Percentiles rank a stretch among this genome's conserved stretches.
Evolutionary conservation across 1,140 invertebrate genomes (phyloP).

Genomic region (Megalopta genalis): DNA sequence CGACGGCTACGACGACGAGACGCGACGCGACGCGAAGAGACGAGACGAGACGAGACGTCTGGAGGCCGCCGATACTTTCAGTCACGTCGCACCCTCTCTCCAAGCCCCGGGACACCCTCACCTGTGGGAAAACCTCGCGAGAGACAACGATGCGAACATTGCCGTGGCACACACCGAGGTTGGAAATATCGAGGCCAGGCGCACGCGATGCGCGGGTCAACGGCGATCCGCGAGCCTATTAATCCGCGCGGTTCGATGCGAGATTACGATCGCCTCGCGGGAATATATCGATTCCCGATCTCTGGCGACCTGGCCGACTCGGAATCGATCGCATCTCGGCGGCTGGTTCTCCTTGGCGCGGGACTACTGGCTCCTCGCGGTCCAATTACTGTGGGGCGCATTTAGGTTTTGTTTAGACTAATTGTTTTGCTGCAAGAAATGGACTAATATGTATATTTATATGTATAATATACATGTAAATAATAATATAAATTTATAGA

Average conservation of each 20-base stretch:
- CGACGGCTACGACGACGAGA: constrained; percentile 23
- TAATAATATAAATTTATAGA: no score
- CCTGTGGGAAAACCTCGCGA: constrained; percentile 27
- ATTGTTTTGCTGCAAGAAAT: no score
- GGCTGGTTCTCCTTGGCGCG: no score
- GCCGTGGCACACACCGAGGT: constrained; percentile 12
- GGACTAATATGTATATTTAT: no score
- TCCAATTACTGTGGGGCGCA: no score
- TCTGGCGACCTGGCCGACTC: no score
- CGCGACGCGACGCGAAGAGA: constrained; percentile 16
- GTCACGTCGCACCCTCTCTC: constrained; percentile 28
- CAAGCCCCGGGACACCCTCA: neutral
- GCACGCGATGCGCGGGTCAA: neutral
- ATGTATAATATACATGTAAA: no score
- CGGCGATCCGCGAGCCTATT: neutral
- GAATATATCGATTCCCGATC: constrained; percentile 47
- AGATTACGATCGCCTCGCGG: constrained; percentile 50
- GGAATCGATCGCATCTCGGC: neutral
- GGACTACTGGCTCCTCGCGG: no score
- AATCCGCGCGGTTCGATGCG: constrained; percentile 6
- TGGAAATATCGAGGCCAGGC: constrained; percentile 57
- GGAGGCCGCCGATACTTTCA: constrained; percentile 21
- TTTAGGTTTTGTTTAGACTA: no score
- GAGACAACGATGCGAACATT: constrained; percentile 25
- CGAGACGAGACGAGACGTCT: constrained; percentile 36